Evolutionary conservation across 2,797 vertebrate species (phyloP), one percentile per base, ranked within the genome.

Genomic region (Anniella stebbinsi): DNA sequence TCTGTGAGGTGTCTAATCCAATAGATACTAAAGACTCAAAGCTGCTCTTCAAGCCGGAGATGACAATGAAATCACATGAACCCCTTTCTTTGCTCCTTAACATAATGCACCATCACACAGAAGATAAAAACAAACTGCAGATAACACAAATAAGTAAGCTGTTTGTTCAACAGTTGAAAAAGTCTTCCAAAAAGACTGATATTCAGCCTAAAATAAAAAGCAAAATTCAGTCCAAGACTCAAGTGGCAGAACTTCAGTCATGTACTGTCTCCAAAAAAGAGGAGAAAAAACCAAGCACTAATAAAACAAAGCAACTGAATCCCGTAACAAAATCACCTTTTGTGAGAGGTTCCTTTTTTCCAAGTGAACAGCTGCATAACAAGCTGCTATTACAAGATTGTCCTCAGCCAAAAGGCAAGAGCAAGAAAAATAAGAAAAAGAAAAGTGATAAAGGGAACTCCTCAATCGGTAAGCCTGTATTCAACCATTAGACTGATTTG

Each of bases 381-480:
- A 98, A 98, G 96, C 95, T 95, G 82, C 96, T 94, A 90, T 97
- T 94, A 57, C 97, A 98, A 0, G 98, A 98, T 88, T 98, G 98
- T 54, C 98, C 98, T 0, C 99, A 99, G 96, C 98, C 98, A 76
- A 99, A 98, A 97, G 97, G 97, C 97, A 99, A 98, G 97, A 97
- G 93, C 96, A 99, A 98, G 98, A 99, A 99, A 95, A 98, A 96
- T 94, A 99, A 99, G 97, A 99, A 99, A 98, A 99, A 99, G 97
- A 99, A 99, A 95, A 97, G 97, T 2, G 99, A 99, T 93, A 98
- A 98, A 96, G 97, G 97, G 93, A 98, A 97, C 97, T 98, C 93
- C 91, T 99, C 99, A 1, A 98, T 99, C 94, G 99, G 99, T 99
- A 93, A 94, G 97, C 96, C 4, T 48, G 0, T 66, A 80, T 60